These are phyloP conservation scores for Kradibia gibbosae DNA, from an alignment of 1,140 invertebrate species.

Conservation along the genomic window DNA sequence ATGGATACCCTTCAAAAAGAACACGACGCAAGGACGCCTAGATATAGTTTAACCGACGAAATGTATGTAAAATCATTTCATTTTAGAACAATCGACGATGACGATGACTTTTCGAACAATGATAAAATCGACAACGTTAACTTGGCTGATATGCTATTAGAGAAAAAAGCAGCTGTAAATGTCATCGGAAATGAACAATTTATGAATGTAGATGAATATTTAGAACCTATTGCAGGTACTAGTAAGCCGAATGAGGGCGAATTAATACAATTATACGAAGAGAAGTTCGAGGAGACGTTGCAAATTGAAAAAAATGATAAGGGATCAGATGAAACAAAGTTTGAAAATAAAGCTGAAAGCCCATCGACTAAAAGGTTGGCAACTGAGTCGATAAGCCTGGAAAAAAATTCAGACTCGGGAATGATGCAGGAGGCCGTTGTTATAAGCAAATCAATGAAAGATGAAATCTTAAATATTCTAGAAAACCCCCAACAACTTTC, in stretches of 20 bases:
- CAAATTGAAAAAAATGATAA: conserved; percentile 20
- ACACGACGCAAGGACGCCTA: conserved; percentile 66
- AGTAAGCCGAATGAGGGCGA: neutral
- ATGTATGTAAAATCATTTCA: conserved; percentile 45
- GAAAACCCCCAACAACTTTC: neutral
- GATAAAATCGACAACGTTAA: neutral
- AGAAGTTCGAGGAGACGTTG: conserved; percentile 33
- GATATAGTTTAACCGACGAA: conserved; percentile 56
- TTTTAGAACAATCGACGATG: conserved; percentile 31
- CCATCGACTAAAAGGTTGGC: neutral
- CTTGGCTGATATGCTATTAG: neutral
- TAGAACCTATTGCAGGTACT: neutral
- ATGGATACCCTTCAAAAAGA: conserved; percentile 66
- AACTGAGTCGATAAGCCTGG: neutral
- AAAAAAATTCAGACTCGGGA: neutral
- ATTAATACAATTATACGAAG: conserved; percentile 32
- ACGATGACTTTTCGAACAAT: conserved; percentile 42
- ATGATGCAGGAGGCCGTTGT: neutral
- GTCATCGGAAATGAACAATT: conserved; percentile 43
- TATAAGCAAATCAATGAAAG: neutral
- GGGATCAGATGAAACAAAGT: neutral
- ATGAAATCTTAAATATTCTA: neutral
- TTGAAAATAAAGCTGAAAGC: neutral
- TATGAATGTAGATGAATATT: conserved; percentile 18
- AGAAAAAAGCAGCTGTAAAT: conserved; percentile 44